A percentile compares a stretch with the other conserved stretches of the same genome.
Evolutionary conservation across 2,113 vertebrate genomes (phyloP).

Genomic region (Pseudorectes ferrugineus): DNA sequence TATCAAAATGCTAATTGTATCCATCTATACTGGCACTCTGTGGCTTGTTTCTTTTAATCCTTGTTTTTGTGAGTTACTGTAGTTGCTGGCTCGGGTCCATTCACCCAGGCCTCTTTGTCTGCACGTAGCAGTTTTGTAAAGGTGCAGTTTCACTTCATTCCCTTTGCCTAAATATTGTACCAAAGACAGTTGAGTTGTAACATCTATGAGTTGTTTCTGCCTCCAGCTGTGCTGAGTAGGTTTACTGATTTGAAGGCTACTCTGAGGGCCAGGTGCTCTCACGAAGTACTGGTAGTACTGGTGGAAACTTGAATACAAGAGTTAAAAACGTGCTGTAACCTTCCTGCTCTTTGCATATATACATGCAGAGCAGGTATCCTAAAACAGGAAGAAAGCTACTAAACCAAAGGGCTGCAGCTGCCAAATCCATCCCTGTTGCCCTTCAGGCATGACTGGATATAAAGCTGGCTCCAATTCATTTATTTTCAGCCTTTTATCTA

Average conservation of each 20-base stretch:
- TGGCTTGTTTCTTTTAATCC: neutral
- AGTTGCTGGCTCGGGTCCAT: neutral
- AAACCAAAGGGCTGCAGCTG: neutral
- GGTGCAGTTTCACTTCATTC: neutral
- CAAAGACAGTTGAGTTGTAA: neutral
- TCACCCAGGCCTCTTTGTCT: neutral
- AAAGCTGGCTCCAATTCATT: neutral
- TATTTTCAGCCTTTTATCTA: neutral
- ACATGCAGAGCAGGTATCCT: neutral
- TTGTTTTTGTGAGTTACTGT: neutral
- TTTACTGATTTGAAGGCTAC: neutral
- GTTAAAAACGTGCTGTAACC: neutral
- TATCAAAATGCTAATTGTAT: neutral
- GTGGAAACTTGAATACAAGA: neutral
- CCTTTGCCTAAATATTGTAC: neutral
- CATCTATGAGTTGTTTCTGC: neutral
- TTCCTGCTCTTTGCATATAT: neutral
- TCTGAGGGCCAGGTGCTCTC: neutral
- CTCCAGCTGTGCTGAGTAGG: neutral
- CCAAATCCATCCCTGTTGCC: neutral
- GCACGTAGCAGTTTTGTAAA: neutral
- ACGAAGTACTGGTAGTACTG: rapidly evolving
- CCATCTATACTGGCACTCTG: neutral
- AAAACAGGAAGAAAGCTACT: neutral
- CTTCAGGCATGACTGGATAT: neutral